Base-by-base conservation (phyloP, 2,888 invertebrate species). In the Drosophila anceps region DNA sequence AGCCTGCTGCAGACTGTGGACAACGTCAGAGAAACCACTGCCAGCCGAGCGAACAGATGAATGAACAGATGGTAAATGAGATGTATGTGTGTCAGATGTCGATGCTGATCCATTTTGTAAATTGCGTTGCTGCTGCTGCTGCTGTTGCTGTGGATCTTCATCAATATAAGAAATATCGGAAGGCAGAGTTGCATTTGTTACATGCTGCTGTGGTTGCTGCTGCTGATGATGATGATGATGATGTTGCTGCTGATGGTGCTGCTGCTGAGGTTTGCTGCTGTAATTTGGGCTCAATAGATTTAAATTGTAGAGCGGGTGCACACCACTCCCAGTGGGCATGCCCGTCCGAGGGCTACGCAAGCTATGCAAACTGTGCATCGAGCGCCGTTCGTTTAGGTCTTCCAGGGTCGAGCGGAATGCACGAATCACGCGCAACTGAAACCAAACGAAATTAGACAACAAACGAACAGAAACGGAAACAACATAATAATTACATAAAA, bases 381-480 rank as follows among this genome's bases (percentile, higher is more conserved):
- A 98, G 94, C 99, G 98, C 92, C 98, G 96, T 95, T 99, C 99
- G 95, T 98, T 99, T 95, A 99, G 95, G 95, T 99, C 99, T 96
- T 99, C 99, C 95, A 99, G 95, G 93, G 97, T 98, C 93, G 98
- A 98, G 95, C 97, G 98, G 97, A 99, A 99, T 94, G 99, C 99
- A 95, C 98, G 98, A 95, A 99, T 98, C 95, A 99, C 99, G 95
- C 99, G 98, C 95, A 99, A 97, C 99, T 99, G 98, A 95, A 97
- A 97, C 50, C 91, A 92, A 90, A 91, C 81, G 90, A 92, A 92
- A 91, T 91, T 90, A 88, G 90, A 92, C 91, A 92, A 92, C 91
- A 92, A 92, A 92, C 90, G 88, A 91, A 90, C 83, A 87, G 73
- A 89, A 88, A 87, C 79, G 72, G 73, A 65, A 87, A 90, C 81